Conservation (phyloP, 2,113 vertebrate genomes). For the Heloderma charlesbogerti region DNA sequence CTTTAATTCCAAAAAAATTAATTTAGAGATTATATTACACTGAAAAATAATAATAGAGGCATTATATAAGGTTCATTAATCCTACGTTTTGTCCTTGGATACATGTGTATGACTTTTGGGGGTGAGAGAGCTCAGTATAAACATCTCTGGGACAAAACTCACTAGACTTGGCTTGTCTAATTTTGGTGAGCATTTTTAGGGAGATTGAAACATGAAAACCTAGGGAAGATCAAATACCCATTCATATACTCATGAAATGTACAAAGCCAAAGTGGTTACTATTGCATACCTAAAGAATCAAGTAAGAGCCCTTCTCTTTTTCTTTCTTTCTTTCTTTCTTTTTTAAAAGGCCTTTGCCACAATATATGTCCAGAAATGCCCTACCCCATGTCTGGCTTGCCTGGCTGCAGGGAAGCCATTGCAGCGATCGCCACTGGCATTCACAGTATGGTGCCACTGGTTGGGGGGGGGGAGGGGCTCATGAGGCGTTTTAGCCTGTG, state of each 20-base stretch:
- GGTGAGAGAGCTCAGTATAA: background rate
- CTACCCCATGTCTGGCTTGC: no score
- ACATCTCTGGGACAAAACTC: background rate
- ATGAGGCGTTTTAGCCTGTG: no score
- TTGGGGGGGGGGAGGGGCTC: no score
- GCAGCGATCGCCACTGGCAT: no score
- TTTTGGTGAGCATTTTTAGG: background rate
- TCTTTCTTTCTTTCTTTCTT: background rate
- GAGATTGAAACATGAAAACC: background rate
- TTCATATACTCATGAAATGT: background rate
- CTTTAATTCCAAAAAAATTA: slow-evolving; percentile 61
- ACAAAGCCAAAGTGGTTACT: background rate
- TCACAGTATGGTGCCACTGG: no score
- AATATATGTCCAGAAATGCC: background rate
- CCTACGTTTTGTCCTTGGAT: slow-evolving; percentile 29
- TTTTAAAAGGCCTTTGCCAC: background rate
- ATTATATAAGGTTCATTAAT: slow-evolving; percentile 61
- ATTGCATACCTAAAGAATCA: background rate
- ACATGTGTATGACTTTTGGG: background rate
- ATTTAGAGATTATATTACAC: slow-evolving; percentile 48
- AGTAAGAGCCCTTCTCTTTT: no score
- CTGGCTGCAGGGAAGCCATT: no score
- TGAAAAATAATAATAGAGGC: slow-evolving; percentile 57
- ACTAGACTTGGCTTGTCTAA: background rate
- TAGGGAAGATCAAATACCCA: background rate